phyloP scores from a whole-genome alignment of 2,113 vertebrate genomes.

The Ceyx margarethae region DNA sequence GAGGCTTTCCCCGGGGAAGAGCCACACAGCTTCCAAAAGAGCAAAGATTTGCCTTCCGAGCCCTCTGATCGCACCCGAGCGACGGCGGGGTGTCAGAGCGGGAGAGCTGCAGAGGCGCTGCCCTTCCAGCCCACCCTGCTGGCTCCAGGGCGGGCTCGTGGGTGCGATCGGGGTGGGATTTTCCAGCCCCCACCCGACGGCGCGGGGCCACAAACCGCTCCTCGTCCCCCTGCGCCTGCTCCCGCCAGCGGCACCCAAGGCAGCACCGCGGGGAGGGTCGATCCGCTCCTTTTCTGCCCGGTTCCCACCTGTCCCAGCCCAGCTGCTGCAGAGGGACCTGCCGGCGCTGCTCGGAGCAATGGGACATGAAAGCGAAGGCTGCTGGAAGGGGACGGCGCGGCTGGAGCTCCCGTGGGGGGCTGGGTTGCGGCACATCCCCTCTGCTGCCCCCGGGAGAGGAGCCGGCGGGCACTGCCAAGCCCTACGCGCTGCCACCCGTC shows the following conservation, averaged over 20 bases:
- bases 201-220: rapidly evolving
- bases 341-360: background rate
- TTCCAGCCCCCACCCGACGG: rapidly evolving
- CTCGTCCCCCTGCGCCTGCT: background rate
- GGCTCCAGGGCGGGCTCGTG: background rate
- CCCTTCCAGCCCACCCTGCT: rapidly evolving
- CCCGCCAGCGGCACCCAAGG: rapidly evolving
- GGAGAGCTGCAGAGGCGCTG: background rate
- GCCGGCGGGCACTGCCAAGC: background rate
- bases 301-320: background rate
- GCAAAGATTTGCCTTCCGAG: background rate
- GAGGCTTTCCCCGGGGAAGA: background rate
- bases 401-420: background rate
- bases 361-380: background rate
- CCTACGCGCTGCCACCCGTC: rapidly evolving
- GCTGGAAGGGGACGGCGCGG: rapidly evolving
- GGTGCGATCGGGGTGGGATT: rapidly evolving
- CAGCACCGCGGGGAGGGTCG: background rate
- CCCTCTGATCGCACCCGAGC: background rate
- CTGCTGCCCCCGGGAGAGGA: rapidly evolving
- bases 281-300: background rate
- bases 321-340: background rate
- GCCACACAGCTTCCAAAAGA: rapidly evolving
- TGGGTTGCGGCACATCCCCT: background rate
- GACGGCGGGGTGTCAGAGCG: rapidly evolving